Evolutionary conservation across 1,140 invertebrate genomes (phyloP).

Genomic region (Lysiphlebus fabarum): DNA sequence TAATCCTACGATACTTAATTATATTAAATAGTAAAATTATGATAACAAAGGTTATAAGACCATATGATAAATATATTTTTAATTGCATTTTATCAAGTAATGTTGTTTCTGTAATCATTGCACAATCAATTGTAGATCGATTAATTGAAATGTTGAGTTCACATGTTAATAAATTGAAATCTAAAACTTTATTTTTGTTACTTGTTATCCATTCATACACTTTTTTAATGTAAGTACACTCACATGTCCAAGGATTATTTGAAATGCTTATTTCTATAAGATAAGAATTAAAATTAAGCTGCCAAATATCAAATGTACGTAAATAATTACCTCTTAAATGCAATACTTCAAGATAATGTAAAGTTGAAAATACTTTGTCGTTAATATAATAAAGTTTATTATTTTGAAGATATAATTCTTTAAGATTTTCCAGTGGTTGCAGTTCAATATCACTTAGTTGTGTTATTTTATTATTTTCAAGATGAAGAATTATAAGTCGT

Average conservation of each 20-base stretch:
- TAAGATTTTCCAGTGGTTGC: conserved; percentile 66
- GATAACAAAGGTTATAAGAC: conserved; percentile 70
- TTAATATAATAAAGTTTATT: conserved; percentile 73
- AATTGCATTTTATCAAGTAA: conserved; percentile 68
- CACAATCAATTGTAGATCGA: conserved; percentile 62
- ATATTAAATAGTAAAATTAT: conserved; percentile 69
- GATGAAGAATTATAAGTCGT: conserved; percentile 71
- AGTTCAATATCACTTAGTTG: conserved; percentile 75
- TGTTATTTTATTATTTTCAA: conserved; percentile 76
- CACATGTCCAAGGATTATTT: conserved; percentile 87
- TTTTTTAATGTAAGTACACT: conserved; percentile 76
- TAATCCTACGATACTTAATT: conserved; percentile 77
- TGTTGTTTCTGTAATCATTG: conserved; percentile 49
- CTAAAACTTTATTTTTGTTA: conserved; percentile 70
- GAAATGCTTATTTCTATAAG: conserved; percentile 75
- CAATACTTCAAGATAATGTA: conserved; percentile 73
- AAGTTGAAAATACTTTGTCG: conserved; percentile 71
- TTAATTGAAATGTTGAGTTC: conserved; percentile 58
- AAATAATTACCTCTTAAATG: conserved; percentile 78
- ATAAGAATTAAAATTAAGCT: conserved; percentile 69
- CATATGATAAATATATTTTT: conserved; percentile 74
- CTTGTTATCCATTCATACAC: conserved; percentile 74
- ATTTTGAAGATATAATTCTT: conserved; percentile 81
- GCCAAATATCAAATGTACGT: conserved; percentile 72
- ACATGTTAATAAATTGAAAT: conserved; percentile 66